phyloP scores from a whole-genome alignment of 2,888 invertebrate genomes.

The Thymelicus sylvestris region DNA sequence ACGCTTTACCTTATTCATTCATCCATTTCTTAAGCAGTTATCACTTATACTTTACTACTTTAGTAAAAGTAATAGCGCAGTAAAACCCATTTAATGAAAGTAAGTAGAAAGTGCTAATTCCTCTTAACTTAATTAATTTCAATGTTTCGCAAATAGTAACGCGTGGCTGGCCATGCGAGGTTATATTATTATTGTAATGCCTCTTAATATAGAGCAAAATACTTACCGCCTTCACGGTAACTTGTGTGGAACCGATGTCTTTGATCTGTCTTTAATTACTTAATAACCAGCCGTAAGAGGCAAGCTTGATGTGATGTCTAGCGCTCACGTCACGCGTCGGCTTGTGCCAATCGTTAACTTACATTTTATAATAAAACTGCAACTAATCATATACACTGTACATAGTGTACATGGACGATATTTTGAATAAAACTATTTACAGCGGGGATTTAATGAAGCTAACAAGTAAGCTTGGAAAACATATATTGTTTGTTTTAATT shows the following conservation, averaged over 20 bases:
- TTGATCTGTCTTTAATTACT: background rate
- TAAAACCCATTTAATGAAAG: constrained; percentile 23
- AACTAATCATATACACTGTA: too few relatives aligned
- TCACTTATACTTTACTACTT: background rate
- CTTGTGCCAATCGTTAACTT: too few relatives aligned
- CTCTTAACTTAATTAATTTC: constrained; percentile 25
- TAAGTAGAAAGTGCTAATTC: constrained; percentile 28
- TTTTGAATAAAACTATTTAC: too few relatives aligned
- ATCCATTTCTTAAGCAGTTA: background rate
- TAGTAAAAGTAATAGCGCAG: constrained; percentile 2
- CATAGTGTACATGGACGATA: too few relatives aligned
- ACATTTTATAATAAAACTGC: too few relatives aligned
- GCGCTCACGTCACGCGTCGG: too few relatives aligned
- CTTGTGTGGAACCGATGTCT: background rate
- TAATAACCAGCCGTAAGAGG: background rate
- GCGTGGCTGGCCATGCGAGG: constrained; percentile 30
- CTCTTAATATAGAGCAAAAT: constrained; percentile 15
- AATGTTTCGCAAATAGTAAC: constrained; percentile 27
- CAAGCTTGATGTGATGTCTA: background rate
- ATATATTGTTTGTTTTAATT: too few relatives aligned
- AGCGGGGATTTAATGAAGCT: too few relatives aligned
- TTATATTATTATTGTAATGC: constrained; percentile 9
- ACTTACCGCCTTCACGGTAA: background rate
- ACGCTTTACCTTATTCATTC: background rate
- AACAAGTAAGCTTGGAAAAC: too few relatives aligned